Evolutionary conservation across 2,888 invertebrate species (phyloP), one percentile per base, ranked within the genome.

Genomic region (Drosophila kuntzei): DNA sequence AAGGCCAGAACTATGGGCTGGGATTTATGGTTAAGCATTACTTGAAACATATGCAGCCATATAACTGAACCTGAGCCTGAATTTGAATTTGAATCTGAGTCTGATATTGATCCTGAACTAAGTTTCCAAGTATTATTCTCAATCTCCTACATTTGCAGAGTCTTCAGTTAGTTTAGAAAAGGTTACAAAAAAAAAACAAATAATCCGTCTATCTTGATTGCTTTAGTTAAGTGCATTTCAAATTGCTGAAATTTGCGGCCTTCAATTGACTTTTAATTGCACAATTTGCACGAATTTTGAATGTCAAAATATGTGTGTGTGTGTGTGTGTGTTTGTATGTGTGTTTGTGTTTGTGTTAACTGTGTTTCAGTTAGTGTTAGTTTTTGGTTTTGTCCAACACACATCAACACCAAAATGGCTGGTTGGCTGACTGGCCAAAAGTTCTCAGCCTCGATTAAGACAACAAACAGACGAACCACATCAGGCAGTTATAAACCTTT

Each of bases 191-290:
- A 36, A 14, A 8, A 4, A 25, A n/a, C 25, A 9, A 2, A 2
- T 18, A 18, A 39, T 16, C 7, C 18, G 8, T 43, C 43, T 22
- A 32, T 12, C 20, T 22, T 27, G 6, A 39, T 22, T 54, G n/a
- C 16, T 37, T 49, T 41, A 53, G 54, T 50, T 51, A 50, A 62
- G 29, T 14, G 18, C 44, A 55, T 59, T 60, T 47, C 16, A 49
- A 53, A 65, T 71, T 62, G 58, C 34, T 51, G 49, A 77, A 41
- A 60, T 55, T 59, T 76, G 78, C 55, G 74, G 69, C 41, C 61
- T 55, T 51, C 58, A 78, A 88, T 88, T 70, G 72, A 62, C 67
- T 82, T 86, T 84, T 88, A 84, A 88, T 88, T 83, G 80, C 72
- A 63, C 71, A 70, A 73, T 70, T 78, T 69, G 71, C 49, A 46